Percentiles rank a stretch among this genome's conserved stretches.
These are phyloP conservation scores for Coregonus clupeaformis DNA, from an alignment of 2,113 vertebrate genomes.

Conservation along the genomic window DNA sequence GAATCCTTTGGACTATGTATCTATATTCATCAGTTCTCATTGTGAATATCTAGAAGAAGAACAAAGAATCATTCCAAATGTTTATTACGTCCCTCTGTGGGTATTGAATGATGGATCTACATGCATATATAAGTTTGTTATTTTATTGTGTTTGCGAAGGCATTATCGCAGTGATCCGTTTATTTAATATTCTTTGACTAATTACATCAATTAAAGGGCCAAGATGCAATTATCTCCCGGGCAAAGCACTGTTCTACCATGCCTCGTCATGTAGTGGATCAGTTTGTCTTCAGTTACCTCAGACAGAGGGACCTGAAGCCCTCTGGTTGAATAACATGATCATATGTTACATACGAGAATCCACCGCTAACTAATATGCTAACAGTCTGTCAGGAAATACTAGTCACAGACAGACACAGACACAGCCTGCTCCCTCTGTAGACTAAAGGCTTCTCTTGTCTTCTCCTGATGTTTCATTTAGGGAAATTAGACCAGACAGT, in stretches of 20 bases:
- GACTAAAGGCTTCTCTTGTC: no score
- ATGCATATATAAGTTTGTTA: slow-evolving; percentile 33
- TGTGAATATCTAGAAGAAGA: slow-evolving; percentile 49
- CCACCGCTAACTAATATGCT: not conserved
- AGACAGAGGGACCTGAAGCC: slow-evolving; percentile 5
- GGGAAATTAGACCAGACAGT: no score
- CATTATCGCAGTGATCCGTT: slow-evolving; percentile 45
- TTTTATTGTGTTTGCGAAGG: slow-evolving; percentile 53
- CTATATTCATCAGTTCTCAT: slow-evolving; percentile 43
- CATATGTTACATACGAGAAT: not conserved
- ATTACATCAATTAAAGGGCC: slow-evolving; percentile 51
- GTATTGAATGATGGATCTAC: slow-evolving; percentile 48
- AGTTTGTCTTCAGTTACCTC: not conserved
- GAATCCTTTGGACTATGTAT: slow-evolving; percentile 25
- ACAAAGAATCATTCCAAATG: slow-evolving; percentile 39
- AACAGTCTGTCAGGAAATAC: not conserved
- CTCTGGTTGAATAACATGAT: not conserved
- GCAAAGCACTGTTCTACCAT: slow-evolving; percentile 16
- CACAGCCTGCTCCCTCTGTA: not conserved
- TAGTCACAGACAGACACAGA: not conserved
- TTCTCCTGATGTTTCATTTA: not conserved
- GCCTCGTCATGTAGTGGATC: slow-evolving; percentile 14
- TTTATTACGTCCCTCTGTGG: slow-evolving; percentile 49
- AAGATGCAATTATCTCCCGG: slow-evolving; percentile 36
- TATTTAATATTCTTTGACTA: slow-evolving; percentile 54